Evolutionary conservation across 2,888 invertebrate genomes (phyloP).

Genomic region (Drosophila flavopinicola): DNA sequence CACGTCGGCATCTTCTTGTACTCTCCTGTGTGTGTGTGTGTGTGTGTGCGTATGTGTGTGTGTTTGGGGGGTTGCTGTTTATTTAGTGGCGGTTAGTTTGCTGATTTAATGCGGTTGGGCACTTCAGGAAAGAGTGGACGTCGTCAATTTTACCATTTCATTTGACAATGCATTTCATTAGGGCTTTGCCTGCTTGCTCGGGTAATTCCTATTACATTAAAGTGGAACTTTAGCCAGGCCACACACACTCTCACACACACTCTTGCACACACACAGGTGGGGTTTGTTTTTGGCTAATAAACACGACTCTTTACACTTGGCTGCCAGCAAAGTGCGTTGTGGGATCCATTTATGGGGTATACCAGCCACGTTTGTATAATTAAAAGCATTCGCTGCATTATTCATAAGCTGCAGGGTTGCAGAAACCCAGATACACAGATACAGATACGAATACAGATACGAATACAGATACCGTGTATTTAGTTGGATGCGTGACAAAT

Average conservation of each 20-base stretch:
- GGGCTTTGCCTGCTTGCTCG: constrained; percentile 40
- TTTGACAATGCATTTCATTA: constrained; percentile 81
- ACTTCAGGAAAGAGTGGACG: constrained; percentile 75
- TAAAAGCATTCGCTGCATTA: constrained; percentile 68
- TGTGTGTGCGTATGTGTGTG: constrained; percentile 14
- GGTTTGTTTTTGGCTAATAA: constrained; percentile 71
- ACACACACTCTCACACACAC: constrained; percentile 14
- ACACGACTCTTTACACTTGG: constrained; percentile 74
- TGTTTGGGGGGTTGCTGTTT: constrained; percentile 44
- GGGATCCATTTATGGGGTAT: constrained; percentile 33
- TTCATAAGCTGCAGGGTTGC: constrained; percentile 50
- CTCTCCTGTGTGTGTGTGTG: constrained; percentile 13
- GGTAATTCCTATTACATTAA: constrained; percentile 69
- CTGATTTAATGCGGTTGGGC: constrained; percentile 76
- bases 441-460: too few species aligned
- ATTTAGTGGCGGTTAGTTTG: constrained; percentile 78
- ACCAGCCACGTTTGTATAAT: constrained; percentile 64
- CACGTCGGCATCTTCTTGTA: constrained; percentile 40
- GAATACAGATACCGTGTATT: constrained; percentile 2
- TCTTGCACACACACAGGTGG: constrained; percentile 5
- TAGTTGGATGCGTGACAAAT: constrained; percentile 37
- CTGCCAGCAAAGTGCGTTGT: constrained; percentile 48
- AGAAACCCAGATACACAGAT: too few species aligned
- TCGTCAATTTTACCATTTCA: constrained; percentile 81
- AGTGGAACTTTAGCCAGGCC: constrained; percentile 49